Base-by-base conservation (phyloP, 2,113 vertebrate genomes). In the Xyliphius kryptos region DNA sequence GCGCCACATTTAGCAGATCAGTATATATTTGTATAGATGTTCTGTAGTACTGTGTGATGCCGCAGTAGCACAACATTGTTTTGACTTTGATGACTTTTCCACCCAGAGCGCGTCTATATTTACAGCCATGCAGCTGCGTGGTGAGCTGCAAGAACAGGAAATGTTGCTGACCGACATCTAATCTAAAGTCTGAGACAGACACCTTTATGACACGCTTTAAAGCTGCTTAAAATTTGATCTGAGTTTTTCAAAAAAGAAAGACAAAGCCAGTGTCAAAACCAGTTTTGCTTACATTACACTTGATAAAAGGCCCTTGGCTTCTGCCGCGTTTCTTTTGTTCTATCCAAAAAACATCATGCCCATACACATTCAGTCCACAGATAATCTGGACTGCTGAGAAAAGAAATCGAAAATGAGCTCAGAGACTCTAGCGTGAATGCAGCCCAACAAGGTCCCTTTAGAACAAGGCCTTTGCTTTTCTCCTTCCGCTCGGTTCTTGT, bases 111-210 rank as follows among this genome's bases (percentile, higher is more conserved):
- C 19, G 55, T 66, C 64, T 79, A 66, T 77, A 74, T 76, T 76
- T 76, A 67, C 65, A 57, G 41, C 55, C 13, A 13, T 60, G 68
- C 74, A 76, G 65, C 76, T 80, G 76, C 72, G 75, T 61, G 51
- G 38, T 61, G 68, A 72, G 67, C 72, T 44, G 55, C 56, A 37
- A 71, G 72, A 12, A 56, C 73, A 77, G 81, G 75, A 80, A 79
- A 70, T 38, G 22, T 53, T 67, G 22, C 20, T 68, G 63, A 46
- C 15, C n/a, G 63, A 63, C 40, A 19, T 60, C 52, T 4, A 48
- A 16, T 41, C n/a, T 26, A 21, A 46, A 43, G 41, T 36, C 2
- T 2, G 46, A 6, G 32, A 22, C 22, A 26, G 20, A 11, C 54
- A 11, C 40, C 43, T n/a, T 41, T 9, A 15, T 6, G 20, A 46